Base-by-base conservation (phyloP, 2,888 invertebrate genomes). In the Gymnocheta viridis region DNA sequence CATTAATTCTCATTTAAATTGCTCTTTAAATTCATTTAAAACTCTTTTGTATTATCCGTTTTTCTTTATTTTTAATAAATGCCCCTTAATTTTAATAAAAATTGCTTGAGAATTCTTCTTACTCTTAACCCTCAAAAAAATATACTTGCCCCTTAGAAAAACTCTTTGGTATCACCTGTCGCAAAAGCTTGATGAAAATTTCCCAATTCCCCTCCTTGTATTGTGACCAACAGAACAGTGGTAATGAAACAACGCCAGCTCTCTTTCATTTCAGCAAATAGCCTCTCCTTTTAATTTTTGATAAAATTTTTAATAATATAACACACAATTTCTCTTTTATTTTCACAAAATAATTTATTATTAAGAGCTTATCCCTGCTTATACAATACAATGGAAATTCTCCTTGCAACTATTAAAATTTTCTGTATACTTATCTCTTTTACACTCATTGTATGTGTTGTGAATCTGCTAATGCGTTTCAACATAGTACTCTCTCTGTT, bases 171-270 rank as follows among this genome's bases (percentile, higher is more conserved):
- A 44, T 72, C 35, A 69, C 62, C 67, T 64, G 72, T 80, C 49
- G 58, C 72, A 27, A 62, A 78, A 64, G n/a, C 27, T 29, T 0
- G n/a, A 17, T 4, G 41, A 19, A 58, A 56, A 76, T 47, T 62
- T 51, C 80, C 72, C 58, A 44, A 0, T 72, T 73, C 77, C 56
- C 72, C 58, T 64, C 44, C 38, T 47, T 27, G 17, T 19, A 7
- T 38, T 10, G 2, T 2, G 12, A 0, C 14, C 24, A 29, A 17
- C 2, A 14, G 10, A 27, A 22, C 38, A 19, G 0, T n/a, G 29
- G 58, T 14, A 66, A 22, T 69, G 60, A 62, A 72, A 69, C 49
- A 66, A 1, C n/a, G n/a, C n/a, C n/a, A n/a, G n/a, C n/a, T n/a
- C n/a, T n/a, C n/a, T n/a, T n/a, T n/a, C n/a, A n/a, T n/a, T n/a